Percentiles rank a stretch among this genome's conserved stretches.
Conservation (phyloP, 2,797 vertebrate species). For the Hemibagrus guttatus region DNA sequence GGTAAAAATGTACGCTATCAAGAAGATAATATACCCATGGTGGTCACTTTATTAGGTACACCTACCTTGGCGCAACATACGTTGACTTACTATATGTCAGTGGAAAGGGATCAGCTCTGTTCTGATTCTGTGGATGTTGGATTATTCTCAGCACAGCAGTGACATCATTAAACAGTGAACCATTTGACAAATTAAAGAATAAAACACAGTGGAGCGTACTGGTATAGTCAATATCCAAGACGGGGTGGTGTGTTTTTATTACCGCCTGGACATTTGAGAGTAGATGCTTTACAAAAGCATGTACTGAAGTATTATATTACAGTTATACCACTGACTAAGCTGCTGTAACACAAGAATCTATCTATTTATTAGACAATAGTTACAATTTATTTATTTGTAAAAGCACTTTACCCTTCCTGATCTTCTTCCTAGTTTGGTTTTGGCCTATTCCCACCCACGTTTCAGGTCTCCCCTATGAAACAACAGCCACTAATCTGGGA, state of each 20-base stretch:
- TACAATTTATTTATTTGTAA: background rate
- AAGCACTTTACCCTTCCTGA: background rate
- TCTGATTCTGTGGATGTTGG: background rate
- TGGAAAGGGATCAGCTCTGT: background rate
- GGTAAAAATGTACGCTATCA: background rate
- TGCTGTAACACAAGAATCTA: too few species aligned
- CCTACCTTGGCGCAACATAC: too few species aligned
- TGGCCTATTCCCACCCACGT: background rate
- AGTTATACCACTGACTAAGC: background rate
- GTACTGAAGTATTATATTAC: background rate
- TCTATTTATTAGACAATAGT: too few species aligned
- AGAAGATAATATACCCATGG: background rate
- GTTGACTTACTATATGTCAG: background rate
- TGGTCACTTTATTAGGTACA: constrained; percentile 11
- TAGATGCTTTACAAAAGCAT: background rate
- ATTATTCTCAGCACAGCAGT: background rate
- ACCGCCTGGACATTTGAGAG: background rate
- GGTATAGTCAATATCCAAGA: background rate
- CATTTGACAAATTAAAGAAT: background rate
- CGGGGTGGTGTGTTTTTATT: background rate
- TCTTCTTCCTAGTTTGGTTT: background rate
- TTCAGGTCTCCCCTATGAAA: background rate
- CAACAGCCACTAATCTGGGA: background rate
- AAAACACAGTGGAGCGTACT: background rate
- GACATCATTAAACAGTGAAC: background rate